Percentiles rank a stretch among this genome's conserved stretches.
Evolutionary conservation across 2,888 invertebrate species (phyloP).

Genomic region (Congeria kusceri): DNA sequence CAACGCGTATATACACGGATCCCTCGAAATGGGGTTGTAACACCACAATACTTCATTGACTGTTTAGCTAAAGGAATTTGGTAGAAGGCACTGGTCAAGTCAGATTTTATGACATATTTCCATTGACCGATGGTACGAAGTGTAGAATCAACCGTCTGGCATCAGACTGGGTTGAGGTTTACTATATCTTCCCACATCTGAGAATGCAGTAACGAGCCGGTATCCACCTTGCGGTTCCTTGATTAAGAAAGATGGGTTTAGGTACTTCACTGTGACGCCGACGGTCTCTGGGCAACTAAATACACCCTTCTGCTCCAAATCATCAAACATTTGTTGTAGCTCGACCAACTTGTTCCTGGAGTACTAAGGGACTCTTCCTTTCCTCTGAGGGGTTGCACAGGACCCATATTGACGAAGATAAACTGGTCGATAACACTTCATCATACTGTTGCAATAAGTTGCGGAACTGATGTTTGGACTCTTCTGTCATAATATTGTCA

Average conservation of each 20-base stretch:
- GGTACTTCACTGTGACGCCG: constrained; percentile 48
- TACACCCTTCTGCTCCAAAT: constrained; percentile 53
- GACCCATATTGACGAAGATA: constrained; percentile 63
- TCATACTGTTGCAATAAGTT: constrained; percentile 33
- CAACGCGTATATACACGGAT: constrained; percentile 64
- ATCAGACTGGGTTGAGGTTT: constrained; percentile 46
- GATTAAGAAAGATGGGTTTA: constrained; percentile 40
- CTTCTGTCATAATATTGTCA: constrained; percentile 34
- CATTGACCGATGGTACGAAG: constrained; percentile 36
- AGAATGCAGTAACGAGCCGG: constrained; percentile 56
- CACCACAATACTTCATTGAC: constrained; percentile 70
- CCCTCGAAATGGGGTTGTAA: constrained; percentile 66
- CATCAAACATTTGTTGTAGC: constrained; percentile 63
- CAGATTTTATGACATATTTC: constrained; percentile 55
- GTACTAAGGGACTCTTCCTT: constrained; percentile 62
- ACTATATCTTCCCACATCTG: constrained; percentile 48
- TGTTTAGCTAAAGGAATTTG: constrained; percentile 62
- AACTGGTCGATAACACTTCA: constrained; percentile 41
- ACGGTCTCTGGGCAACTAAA: constrained; percentile 58
- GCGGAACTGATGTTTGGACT: constrained; percentile 16
- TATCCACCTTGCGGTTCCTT: constrained; percentile 40
- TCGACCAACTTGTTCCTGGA: constrained; percentile 41
- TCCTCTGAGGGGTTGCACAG: constrained; percentile 60
- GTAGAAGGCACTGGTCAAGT: constrained; percentile 63
- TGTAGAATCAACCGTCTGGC: constrained; percentile 33